phyloP scores from a whole-genome alignment of 2,113 vertebrate species.

The Nanger granti region DNA sequence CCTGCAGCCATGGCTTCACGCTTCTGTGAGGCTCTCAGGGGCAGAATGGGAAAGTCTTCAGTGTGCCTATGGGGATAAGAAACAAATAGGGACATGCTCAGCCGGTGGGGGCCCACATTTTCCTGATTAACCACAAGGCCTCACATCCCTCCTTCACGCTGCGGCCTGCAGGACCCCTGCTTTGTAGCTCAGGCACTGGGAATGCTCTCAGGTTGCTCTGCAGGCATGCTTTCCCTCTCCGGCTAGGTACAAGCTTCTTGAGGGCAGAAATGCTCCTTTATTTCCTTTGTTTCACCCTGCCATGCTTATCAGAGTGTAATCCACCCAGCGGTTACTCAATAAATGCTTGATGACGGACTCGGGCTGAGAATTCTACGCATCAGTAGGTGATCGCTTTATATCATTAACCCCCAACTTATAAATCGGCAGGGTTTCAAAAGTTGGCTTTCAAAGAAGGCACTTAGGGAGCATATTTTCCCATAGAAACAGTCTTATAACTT shows the following conservation, averaged over 20 bases:
- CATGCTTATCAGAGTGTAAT: conserved; percentile 27
- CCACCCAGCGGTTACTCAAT: conserved; percentile 18
- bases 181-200: not conserved
- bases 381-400: conserved; percentile 44
- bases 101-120: not conserved
- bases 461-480: conserved; percentile 26
- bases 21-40: not conserved
- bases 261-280: not conserved
- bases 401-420: conserved; percentile 23
- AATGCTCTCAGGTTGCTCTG: not conserved
- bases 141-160: not conserved
- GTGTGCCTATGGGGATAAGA: not conserved
- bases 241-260: not conserved
- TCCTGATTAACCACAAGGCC: conserved; percentile 13
- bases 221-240: not conserved
- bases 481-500: not conserved
- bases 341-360: not conserved
- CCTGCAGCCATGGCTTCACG: not conserved
- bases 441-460: conserved; percentile 29
- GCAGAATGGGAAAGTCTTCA: not conserved
- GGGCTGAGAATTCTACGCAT: conserved; percentile 30
- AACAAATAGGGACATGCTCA: not conserved
- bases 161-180: not conserved
- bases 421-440: conserved; percentile 33
- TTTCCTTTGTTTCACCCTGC: conserved; percentile 36